A percentile compares a stretch with the other conserved stretches of the same genome.
Conservation (phyloP, 2,113 vertebrate species). For the Anguilla rostrata region DNA sequence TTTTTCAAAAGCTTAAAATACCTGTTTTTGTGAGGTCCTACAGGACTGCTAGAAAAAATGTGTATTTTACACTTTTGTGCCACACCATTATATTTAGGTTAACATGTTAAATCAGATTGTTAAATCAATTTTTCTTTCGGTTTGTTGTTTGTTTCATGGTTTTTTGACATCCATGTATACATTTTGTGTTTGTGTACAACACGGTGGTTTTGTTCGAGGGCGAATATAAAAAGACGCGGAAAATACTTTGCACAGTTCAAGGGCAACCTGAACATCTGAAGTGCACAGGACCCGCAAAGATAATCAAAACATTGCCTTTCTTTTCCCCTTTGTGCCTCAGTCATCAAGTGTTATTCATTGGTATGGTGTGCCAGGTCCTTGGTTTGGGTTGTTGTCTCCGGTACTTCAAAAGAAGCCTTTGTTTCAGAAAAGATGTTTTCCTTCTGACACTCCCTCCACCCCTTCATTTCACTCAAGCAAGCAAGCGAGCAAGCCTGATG, state of each 20-base stretch:
- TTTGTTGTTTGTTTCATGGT: not conserved
- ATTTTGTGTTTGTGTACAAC: not conserved
- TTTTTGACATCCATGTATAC: not conserved
- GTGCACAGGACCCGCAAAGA: not conserved
- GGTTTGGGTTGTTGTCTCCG: not conserved
- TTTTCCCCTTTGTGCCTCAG: constrained; percentile 26
- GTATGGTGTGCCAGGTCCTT: not conserved
- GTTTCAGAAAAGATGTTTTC: not conserved
- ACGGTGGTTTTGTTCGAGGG: not conserved
- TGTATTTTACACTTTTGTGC: not conserved
- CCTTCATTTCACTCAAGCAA: constrained; percentile 5
- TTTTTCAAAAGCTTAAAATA: not conserved
- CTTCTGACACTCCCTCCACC: not conserved
- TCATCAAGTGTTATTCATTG: not conserved
- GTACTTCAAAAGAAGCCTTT: not conserved
- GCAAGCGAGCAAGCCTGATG: not conserved
- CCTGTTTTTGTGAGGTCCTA: not conserved
- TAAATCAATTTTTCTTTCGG: not conserved
- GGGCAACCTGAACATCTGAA: not conserved
- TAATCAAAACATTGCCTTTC: not conserved
- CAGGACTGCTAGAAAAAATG: not conserved
- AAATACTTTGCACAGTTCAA: not conserved
- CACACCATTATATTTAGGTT: not conserved
- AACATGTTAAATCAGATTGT: no score
- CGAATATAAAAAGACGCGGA: not conserved